Conservation (phyloP, 2,888 invertebrate species). For the Spisula solida region DNA sequence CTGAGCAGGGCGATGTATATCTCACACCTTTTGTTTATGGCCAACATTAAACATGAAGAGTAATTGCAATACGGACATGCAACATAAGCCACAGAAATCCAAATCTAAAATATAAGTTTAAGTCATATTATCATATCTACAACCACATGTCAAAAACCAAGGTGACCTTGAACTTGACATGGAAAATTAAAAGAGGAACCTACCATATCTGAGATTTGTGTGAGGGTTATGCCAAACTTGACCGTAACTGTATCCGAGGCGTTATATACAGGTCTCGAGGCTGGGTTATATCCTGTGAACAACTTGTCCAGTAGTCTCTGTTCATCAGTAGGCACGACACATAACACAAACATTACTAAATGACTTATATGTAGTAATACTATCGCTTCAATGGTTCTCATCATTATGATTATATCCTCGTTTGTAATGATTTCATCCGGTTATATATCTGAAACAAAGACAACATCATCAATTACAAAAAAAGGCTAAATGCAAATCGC, state of each 20-base stretch:
- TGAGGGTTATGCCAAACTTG: slow-evolving; percentile 86
- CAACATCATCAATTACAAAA: neutral
- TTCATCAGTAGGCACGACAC: slow-evolving; percentile 83
- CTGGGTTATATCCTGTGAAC: slow-evolving; percentile 85
- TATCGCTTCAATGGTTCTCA: neutral
- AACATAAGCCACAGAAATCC: too few species aligned
- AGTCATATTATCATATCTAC: too few species aligned
- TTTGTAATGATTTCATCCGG: neutral
- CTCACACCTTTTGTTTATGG: too few species aligned
- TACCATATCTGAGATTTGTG: slow-evolving; percentile 87
- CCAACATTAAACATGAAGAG: too few species aligned
- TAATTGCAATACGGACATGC: too few species aligned
- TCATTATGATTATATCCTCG: slow-evolving; percentile 9
- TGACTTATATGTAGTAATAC: slow-evolving; percentile 36
- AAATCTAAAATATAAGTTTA: too few species aligned
- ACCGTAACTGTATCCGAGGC: slow-evolving; percentile 85
- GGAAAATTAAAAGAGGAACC: slow-evolving; percentile 62
- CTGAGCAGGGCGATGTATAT: too few species aligned
- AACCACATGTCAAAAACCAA: too few species aligned
- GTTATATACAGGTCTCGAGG: slow-evolving; percentile 86
- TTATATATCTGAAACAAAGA: slow-evolving; percentile 4
- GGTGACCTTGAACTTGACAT: too few species aligned
- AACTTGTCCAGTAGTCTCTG: slow-evolving; percentile 84
- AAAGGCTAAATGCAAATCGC: too few species aligned
- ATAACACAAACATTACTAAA: slow-evolving; percentile 41